Evolutionary conservation across 2,113 vertebrate species (phyloP).

Genomic region (Phalacrocorax brasilianus): DNA sequence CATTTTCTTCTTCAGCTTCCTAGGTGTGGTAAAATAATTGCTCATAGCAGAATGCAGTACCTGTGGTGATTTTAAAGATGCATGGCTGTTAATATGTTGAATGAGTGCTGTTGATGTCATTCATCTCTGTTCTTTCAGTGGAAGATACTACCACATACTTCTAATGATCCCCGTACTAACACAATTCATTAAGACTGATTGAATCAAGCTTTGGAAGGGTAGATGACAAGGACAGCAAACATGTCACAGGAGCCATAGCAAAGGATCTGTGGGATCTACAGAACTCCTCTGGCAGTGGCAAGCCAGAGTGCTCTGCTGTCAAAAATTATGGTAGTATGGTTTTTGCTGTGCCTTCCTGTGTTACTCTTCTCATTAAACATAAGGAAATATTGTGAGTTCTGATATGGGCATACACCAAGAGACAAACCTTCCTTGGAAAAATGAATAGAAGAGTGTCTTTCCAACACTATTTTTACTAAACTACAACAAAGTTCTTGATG

Average conservation of each 20-base stretch:
- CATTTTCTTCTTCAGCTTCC: neutral
- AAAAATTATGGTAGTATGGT: accelerated
- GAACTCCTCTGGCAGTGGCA: neutral
- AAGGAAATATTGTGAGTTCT: neutral
- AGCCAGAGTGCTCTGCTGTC: neutral
- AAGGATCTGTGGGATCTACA: neutral
- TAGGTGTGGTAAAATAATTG: neutral
- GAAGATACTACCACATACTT: neutral
- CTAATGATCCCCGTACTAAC: neutral
- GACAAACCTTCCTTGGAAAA: neutral
- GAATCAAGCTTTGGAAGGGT: neutral
- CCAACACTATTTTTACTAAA: neutral
- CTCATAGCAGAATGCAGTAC: neutral
- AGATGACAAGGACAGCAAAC: neutral
- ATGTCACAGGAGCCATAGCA: neutral
- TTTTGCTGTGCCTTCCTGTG: neutral
- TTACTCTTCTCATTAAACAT: neutral
- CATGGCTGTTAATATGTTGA: neutral
- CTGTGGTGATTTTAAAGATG: neutral
- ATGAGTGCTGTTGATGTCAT: neutral
- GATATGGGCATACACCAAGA: neutral
- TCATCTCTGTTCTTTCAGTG: neutral
- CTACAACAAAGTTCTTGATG: neutral
- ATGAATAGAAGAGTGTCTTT: neutral
- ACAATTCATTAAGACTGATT: neutral